Evolutionary conservation across 2,113 vertebrate species (phyloP), one percentile per base, ranked within the genome.

Genomic region (Triplophysa siluroides): DNA sequence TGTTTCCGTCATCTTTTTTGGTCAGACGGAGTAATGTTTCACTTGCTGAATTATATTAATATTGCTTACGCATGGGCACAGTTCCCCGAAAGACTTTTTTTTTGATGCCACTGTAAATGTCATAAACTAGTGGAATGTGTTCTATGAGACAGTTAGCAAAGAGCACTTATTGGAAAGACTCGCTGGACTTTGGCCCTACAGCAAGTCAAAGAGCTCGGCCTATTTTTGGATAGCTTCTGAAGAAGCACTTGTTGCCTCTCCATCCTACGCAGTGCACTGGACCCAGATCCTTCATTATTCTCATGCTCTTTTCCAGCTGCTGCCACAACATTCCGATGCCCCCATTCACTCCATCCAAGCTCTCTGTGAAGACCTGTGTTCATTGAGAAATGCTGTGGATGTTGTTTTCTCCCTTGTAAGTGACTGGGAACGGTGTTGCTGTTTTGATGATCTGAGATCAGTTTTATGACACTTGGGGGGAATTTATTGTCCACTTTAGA

Each of bases 221-320:
- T 75, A 67, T 76, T 81, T 73, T 63, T 65, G 67, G 78, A 86
- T 45, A 19, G 41, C 72, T 21, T 61, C 66, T 65, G 50, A 62
- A 52, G 67, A 38, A 63, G 26, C 24, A 65, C 66, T 68, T 78
- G 76, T 64, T 83, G 64, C 68, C 14, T 76, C 50, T 13, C 26
- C 75, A 61, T 71, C 80, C 81, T 79, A 71, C 65, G 29, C 61
- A 56, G 64, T 19, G 18, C 70, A 69, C 58, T 63, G 62, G 33
- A 71, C 52, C 24, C 23, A 33, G 33, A 64, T 43, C 38, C 41
- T 62, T 21, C 38, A 33, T 69, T 24, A 62, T 85, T 81, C 78
- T 61, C 76, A 83, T 81, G 70, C 78, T 75, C 65, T 68, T 24
- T 76, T 78, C 63, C 85, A 84, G 62, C 78, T 82, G 78, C 71